Conservation (phyloP, 2,113 vertebrate species). For the Raja brachyura region DNA sequence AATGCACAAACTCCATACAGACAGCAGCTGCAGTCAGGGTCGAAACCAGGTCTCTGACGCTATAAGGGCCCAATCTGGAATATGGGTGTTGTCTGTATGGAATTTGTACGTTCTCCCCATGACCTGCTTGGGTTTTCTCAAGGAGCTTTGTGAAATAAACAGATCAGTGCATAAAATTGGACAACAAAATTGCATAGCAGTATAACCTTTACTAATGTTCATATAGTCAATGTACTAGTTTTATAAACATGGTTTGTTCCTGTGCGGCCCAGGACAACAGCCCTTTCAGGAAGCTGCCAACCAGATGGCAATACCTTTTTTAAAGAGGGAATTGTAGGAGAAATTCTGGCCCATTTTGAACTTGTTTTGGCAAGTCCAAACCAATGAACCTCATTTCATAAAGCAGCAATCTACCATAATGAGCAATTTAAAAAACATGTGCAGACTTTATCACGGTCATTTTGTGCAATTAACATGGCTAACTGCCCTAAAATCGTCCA, state of each 20-base stretch:
- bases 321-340: slow-evolving; percentile 18
- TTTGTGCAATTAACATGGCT: background rate
- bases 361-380: slow-evolving; percentile 12
- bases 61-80: too few relatives aligned
- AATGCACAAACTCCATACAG: too few relatives aligned
- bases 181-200: background rate
- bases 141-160: background rate
- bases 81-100: too few relatives aligned
- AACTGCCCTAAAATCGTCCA: slow-evolving; percentile 25
- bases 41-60: too few relatives aligned
- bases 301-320: background rate
- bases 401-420: slow-evolving; percentile 20
- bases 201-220: background rate
- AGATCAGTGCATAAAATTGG: background rate
- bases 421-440: slow-evolving; percentile 23
- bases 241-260: background rate
- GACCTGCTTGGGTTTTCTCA: too few relatives aligned
- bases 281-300: background rate
- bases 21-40: too few relatives aligned
- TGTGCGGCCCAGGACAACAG: background rate
- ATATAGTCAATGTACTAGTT: background rate
- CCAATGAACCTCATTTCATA: slow-evolving; percentile 10
- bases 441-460: background rate
- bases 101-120: too few relatives aligned
- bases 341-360: background rate